phyloP scores from a whole-genome alignment of 2,113 vertebrate genomes.

The Periophthalmus modestus region DNA sequence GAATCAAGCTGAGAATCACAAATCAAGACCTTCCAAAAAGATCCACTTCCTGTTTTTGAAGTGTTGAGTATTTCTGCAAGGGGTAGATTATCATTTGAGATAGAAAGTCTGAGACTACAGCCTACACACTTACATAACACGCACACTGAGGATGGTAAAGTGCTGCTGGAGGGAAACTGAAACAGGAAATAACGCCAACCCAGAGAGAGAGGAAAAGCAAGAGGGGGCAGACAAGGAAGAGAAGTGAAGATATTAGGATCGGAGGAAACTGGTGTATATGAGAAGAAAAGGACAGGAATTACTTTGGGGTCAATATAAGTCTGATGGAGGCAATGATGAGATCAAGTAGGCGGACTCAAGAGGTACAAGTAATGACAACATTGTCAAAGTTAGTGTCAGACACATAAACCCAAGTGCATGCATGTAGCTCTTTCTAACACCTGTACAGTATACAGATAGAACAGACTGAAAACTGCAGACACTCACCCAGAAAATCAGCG shows the following conservation, averaged over 20 bases:
- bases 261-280: constrained; percentile 1
- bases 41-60: constrained; percentile 53
- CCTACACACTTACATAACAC: constrained; percentile 73
- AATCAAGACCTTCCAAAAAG: constrained; percentile 10
- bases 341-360: neutral
- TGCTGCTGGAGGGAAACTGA: constrained; percentile 46
- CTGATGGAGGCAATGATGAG: neutral
- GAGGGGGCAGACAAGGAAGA: neutral
- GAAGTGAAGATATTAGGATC: constrained; percentile 26
- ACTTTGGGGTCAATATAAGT: neutral
- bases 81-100: constrained; percentile 53
- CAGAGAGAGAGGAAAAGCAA: neutral
- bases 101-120: constrained; percentile 63
- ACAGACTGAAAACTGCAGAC: constrained; percentile 24
- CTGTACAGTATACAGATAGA: constrained; percentile 23
- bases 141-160: constrained; percentile 24
- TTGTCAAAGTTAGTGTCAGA: constrained; percentile 46
- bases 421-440: constrained; percentile 9
- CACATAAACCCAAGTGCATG: constrained; percentile 5
- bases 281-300: neutral
- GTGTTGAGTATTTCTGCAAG: constrained; percentile 10
- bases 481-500: constrained; percentile 68
- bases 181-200: constrained; percentile 47
- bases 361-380: constrained; percentile 24
- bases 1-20: constrained; percentile 31